Conservation (phyloP, 2,113 vertebrate species). For the Lipophrys pholis region DNA sequence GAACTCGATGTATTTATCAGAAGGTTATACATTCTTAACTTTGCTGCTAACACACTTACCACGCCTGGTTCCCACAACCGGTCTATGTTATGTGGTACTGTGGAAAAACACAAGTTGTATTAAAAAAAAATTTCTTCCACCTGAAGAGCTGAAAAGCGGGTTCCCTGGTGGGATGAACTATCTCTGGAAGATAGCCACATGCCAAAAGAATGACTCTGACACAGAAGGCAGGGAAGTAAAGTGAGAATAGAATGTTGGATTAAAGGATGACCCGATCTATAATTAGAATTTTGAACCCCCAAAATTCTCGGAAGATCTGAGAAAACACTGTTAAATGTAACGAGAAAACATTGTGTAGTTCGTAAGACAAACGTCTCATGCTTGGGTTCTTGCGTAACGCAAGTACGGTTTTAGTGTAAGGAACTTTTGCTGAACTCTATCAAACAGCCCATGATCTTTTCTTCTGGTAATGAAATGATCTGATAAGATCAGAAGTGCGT, state of each 20-base stretch:
- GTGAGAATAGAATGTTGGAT: background rate
- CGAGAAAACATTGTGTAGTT: background rate
- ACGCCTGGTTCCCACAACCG: background rate
- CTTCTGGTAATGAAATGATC: background rate
- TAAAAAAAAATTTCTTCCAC: too few species aligned
- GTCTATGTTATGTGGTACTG: too few species aligned
- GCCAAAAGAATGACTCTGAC: conserved; percentile 14
- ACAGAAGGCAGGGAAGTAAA: conserved; percentile 1
- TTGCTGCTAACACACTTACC: conserved; percentile 19
- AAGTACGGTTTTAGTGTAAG: background rate
- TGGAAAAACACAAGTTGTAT: too few species aligned
- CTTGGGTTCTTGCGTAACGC: background rate
- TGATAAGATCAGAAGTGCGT: too few species aligned
- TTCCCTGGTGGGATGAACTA: conserved; percentile 5
- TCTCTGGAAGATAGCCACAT: conserved; percentile 11
- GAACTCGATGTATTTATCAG: conserved; percentile 40
- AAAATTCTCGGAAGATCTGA: background rate
- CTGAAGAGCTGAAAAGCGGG: background rate
- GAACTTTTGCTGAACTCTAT: background rate
- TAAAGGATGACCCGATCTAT: conserved; percentile 25
- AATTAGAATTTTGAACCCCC: background rate
- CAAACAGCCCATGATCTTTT: background rate
- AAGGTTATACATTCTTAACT: conserved; percentile 4
- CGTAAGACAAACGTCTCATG: background rate
- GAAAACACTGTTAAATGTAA: background rate